Conservation (phyloP, 2,113 vertebrate species). For the Ptilorrhoa leucosticta region DNA sequence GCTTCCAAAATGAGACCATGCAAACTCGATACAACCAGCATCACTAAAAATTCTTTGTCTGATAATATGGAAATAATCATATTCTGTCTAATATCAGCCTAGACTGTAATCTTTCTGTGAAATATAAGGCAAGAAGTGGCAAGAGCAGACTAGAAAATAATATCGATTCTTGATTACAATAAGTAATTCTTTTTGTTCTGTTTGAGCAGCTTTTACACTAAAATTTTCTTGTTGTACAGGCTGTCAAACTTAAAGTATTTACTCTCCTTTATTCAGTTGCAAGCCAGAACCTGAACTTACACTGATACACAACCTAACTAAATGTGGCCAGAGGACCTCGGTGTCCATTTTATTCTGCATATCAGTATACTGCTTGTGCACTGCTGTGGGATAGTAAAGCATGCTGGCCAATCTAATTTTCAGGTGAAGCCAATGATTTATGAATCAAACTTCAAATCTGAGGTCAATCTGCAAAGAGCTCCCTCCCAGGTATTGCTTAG, state of each 20-base stretch:
- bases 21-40: neutral
- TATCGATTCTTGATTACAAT: neutral
- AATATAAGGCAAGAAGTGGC: neutral
- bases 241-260: neutral
- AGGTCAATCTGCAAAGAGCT: neutral
- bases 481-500: neutral
- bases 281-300: neutral
- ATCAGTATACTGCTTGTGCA: neutral
- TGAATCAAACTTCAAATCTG: neutral
- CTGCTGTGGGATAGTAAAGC: neutral
- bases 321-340: neutral
- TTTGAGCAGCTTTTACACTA: neutral
- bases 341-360: neutral
- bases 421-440: neutral
- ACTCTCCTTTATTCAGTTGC: neutral
- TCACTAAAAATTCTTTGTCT: neutral
- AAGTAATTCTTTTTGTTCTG: neutral
- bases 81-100: neutral
- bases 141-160: neutral
- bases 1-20: neutral
- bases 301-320: neutral
- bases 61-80: neutral
- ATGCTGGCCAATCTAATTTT: neutral
- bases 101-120: neutral
- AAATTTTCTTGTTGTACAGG: neutral